Base-by-base conservation (phyloP, 1,140 invertebrate species). In the Anoplolepis gracilipes region DNA sequence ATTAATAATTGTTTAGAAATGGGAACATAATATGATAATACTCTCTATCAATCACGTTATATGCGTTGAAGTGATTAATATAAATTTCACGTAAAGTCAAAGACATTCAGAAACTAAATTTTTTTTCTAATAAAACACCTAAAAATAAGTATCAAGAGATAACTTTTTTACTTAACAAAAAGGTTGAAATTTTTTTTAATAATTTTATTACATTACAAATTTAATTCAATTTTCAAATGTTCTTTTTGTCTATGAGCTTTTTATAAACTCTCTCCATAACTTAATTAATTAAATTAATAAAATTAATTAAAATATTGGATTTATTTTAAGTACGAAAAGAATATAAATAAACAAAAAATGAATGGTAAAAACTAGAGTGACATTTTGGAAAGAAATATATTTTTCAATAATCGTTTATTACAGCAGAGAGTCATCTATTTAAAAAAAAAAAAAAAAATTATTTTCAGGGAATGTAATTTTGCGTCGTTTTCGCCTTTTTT, bases 1-100 rank as follows among this genome's bases (percentile, higher is more conserved):
- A 67, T 55, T 39, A 69, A 33, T 49, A 49, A n/a, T 77, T 46
- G 22, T 59, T 28, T 28, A 72, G 13, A 16, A 55, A 69, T 42
- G n/a, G 16, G 1, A 5, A 39, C 1, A 67, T 16, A n/a, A 57
- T 57, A 57, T 57, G n/a, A n/a, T n/a, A n/a, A n/a, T n/a, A 22
- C 13, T 65, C 22, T 67, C 22, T 67, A 16, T 67, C 39, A 25
- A 59, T 67, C 25, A 6, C 3, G 3, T 49, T 19, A 49, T 5
- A 49, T 1, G 16, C 10, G 11, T 49, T 49, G 46, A 49, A 16
- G 19, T 6, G 46, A 19, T 16, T 19, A 1, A 5, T 19, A 49
- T 4, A 49, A 49, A 5, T 1, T 49, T 49, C 4, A 6, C 1
- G 13, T 49, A 19, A 49, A 19, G 16, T 19, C 16, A 19, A 16